These are phyloP conservation scores for Aspidoscelis tigris DNA, from an alignment of 2,113 vertebrate genomes.

Conservation along the genomic window DNA sequence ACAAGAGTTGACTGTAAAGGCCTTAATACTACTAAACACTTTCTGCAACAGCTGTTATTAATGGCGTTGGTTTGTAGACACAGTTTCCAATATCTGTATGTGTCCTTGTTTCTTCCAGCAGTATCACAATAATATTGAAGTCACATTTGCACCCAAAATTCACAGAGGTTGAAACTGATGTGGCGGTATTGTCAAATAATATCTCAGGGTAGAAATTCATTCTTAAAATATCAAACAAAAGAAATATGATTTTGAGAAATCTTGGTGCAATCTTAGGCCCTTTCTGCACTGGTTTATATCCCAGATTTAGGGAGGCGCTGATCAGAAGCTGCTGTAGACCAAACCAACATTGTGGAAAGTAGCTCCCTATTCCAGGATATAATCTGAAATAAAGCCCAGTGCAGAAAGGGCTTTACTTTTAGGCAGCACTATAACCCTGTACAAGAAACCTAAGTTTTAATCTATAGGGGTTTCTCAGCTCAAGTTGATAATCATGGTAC, in stretches of 20 bases:
- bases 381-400: too few relatives aligned
- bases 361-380: too few relatives aligned
- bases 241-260: too few relatives aligned
- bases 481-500: not conserved
- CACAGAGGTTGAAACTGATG: not conserved
- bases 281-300: too few relatives aligned
- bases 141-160: not conserved
- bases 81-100: constrained; percentile 11
- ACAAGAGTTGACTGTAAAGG: not conserved
- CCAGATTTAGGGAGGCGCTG: too few relatives aligned
- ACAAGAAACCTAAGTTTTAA: too few relatives aligned
- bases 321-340: too few relatives aligned
- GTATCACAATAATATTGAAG: not conserved
- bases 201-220: too few relatives aligned
- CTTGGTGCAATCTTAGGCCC: too few relatives aligned
- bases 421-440: not conserved
- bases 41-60: not conserved
- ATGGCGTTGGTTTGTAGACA: not conserved
- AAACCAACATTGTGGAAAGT: too few relatives aligned
- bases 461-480: not conserved
- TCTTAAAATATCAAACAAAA: too few relatives aligned
- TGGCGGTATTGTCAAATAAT: not conserved
- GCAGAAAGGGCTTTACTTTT: too few relatives aligned
- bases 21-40: not conserved
- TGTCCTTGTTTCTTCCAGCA: not conserved